Evolutionary conservation across 2,888 invertebrate genomes (phyloP), one percentile per base, ranked within the genome.

Genomic region (Agrilus biguttatus): DNA sequence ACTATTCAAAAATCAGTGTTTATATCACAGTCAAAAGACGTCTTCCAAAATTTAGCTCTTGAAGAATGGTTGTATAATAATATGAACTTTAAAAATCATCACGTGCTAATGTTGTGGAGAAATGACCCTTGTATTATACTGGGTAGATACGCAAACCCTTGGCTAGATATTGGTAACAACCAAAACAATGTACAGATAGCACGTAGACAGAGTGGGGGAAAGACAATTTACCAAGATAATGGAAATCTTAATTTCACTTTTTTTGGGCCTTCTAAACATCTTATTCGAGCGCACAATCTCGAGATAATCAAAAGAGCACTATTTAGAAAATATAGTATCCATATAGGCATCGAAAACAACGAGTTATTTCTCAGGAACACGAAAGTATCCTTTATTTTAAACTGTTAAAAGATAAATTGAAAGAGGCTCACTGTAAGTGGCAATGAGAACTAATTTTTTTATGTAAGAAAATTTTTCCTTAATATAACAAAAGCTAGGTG

Each of bases 91-190:
- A 73, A 74, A 5, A 76, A 83, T 46, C 84, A 86, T 59, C 86
- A 90, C 63, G 74, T 93, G 3, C 70, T 97, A 61, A 75, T 96
- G 66, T 69, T 97, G 44, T 97, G 95, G 92, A 77, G 83, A 42
- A 98, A 96, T 65, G 77, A 83, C 51, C 95, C 96, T 0, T 86
- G 91, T 61, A 88, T 98, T 42, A 95, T 98, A 5, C 81, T 97
- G 61, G 98, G 98, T 6, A 78, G 90, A 44, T 90, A 96, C 66
- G 97, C 97, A 66, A 98, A 98, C 67, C 92, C 95, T 1, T 98
- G 95, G 85, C 63, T 81, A 32, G 97, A 98, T 65, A 83, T 88
- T 2, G 86, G 96, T 63, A 47, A 50, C 39, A 55, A 59, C 35
- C 54, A 55, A 5, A 75, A 78, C 36, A 80, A 79, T 13, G 79